Percentiles rank a stretch among this genome's conserved stretches.
phyloP scores from a whole-genome alignment of 2,113 vertebrate species.

The Tetraodon nigroviridis region DNA sequence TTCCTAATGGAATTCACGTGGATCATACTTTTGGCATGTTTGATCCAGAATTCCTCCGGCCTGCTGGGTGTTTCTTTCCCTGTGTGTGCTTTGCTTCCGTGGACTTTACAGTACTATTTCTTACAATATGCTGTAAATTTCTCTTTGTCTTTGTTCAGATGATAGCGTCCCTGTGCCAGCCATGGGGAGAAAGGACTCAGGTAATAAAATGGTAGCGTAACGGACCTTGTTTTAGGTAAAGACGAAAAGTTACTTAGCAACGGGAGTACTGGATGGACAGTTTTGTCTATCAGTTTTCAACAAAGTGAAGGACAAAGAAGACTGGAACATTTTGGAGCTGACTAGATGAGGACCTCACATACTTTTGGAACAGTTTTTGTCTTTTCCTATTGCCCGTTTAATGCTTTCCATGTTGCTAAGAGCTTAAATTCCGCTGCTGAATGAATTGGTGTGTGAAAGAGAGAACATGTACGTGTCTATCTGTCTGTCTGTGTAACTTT shows the following conservation, averaged over 20 bases:
- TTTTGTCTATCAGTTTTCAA: not conserved
- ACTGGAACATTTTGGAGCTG: constrained; percentile 2
- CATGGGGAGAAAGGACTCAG: constrained; percentile 94
- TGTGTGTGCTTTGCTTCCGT: constrained; percentile 57
- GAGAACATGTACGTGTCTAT: constrained; percentile 30
- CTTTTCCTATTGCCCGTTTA: constrained; percentile 37
- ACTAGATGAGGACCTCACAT: too few relatives aligned
- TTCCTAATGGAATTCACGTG: constrained; percentile 34
- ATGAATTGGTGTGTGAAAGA: constrained; percentile 34
- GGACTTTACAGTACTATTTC: constrained; percentile 76
- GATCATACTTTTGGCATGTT: constrained; percentile 9
- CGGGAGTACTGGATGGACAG: not conserved
- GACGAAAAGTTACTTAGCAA: not conserved
- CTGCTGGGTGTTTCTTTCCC: constrained; percentile 47
- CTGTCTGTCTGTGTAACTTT: constrained; percentile 34
- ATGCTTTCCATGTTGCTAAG: constrained; percentile 69
- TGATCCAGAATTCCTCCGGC: constrained; percentile 37
- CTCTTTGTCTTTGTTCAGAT: constrained; percentile 90
- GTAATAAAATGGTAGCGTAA: constrained; percentile 69
- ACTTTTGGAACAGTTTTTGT: constrained; percentile 10
- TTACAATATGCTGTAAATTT: constrained; percentile 76
- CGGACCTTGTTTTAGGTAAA: not conserved
- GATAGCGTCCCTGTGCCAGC: constrained; percentile 81
- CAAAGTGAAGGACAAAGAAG: constrained; percentile 18
- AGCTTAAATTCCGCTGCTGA: constrained; percentile 51